Evolutionary conservation across 2,797 vertebrate genomes (phyloP).

Genomic region (Carapus acus): DNA sequence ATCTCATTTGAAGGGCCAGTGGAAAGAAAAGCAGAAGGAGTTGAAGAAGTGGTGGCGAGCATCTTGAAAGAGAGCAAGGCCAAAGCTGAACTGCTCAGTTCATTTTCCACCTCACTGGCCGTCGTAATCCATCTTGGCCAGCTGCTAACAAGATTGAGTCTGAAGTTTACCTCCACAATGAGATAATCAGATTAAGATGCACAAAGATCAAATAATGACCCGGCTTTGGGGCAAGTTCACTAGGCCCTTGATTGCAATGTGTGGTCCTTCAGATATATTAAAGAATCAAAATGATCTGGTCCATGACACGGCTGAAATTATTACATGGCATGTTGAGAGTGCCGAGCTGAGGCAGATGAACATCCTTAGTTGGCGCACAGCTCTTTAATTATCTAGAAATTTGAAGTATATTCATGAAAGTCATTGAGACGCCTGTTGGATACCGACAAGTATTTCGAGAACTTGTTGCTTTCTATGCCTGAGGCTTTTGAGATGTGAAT

Average conservation of each 20-base stretch:
- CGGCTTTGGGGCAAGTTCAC: conserved; percentile 99
- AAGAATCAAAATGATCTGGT: conserved; percentile 84
- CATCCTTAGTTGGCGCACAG: too few relatives aligned
- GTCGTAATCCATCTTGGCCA: conserved; percentile 98
- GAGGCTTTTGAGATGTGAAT: too few relatives aligned
- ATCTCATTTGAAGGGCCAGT: conserved; percentile 84
- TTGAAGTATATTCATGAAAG: too few relatives aligned
- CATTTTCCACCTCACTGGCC: conserved; percentile 99
- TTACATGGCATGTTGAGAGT: conserved; percentile 12
- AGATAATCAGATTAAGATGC: conserved; percentile 99
- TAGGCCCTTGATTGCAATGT: conserved; percentile 98
- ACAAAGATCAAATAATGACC: conserved; percentile 99
- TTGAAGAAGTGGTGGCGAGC: conserved; percentile 81
- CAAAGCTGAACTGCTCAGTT: conserved; percentile 99
- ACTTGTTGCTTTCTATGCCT: too few relatives aligned
- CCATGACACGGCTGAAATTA: conserved; percentile 46
- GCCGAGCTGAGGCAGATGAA: not conserved
- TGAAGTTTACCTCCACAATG: conserved; percentile 99
- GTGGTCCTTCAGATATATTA: conserved; percentile 99
- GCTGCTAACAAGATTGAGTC: conserved; percentile 99
- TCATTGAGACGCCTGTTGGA: too few relatives aligned
- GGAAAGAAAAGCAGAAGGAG: conserved; percentile 78
- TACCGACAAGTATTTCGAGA: too few relatives aligned
- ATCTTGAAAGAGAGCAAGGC: conserved; percentile 98
- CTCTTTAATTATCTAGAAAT: too few relatives aligned